Percentiles rank a stretch among this genome's conserved stretches.
phyloP scores from a whole-genome alignment of 1,140 invertebrate genomes.

The Sarcophaga bullata region DNA sequence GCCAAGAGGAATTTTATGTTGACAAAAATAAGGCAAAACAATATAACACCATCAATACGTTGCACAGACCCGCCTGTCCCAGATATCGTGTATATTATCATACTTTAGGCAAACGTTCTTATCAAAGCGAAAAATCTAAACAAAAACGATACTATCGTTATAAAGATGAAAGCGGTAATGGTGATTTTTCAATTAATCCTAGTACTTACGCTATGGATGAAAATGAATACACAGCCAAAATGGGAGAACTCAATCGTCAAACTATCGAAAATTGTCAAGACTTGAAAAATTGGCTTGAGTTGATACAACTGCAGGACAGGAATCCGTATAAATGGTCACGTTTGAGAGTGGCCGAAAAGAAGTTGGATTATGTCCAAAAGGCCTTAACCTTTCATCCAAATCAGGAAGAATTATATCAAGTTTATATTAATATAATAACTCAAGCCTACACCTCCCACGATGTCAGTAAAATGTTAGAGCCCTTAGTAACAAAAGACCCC shows the following conservation, averaged over 20 bases:
- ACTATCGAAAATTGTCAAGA: slow-evolving; percentile 37
- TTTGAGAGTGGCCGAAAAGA: slow-evolving; percentile 66
- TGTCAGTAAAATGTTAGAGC: slow-evolving; percentile 64
- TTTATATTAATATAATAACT: slow-evolving; percentile 68
- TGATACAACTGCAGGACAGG: slow-evolving; percentile 68
- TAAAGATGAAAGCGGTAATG: not conserved
- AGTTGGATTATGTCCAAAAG: slow-evolving; percentile 70
- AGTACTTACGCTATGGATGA: slow-evolving; percentile 14
- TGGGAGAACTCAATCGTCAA: slow-evolving; percentile 43
- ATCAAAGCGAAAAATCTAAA: not conserved
- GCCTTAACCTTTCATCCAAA: slow-evolving; percentile 68
- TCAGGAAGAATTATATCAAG: slow-evolving; percentile 66
- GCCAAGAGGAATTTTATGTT: slow-evolving; percentile 68
- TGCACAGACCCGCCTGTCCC: slow-evolving; percentile 66
- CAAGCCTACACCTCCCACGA: slow-evolving; percentile 69
- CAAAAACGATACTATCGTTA: not conserved
- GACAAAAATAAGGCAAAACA: slow-evolving; percentile 67
- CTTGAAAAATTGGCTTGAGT: slow-evolving; percentile 68
- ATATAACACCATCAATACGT: slow-evolving; percentile 66
- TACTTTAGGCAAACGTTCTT: not conserved
- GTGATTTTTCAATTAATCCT: not conserved
- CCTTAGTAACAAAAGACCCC: slow-evolving; percentile 65
- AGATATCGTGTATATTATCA: slow-evolving; percentile 47
- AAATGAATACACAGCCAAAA: slow-evolving; percentile 39
- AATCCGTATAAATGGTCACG: slow-evolving; percentile 64